Evolutionary conservation across 1,140 invertebrate species (phyloP), one percentile per base, ranked within the genome.

Genomic region (Atopsyche davidsoni): DNA sequence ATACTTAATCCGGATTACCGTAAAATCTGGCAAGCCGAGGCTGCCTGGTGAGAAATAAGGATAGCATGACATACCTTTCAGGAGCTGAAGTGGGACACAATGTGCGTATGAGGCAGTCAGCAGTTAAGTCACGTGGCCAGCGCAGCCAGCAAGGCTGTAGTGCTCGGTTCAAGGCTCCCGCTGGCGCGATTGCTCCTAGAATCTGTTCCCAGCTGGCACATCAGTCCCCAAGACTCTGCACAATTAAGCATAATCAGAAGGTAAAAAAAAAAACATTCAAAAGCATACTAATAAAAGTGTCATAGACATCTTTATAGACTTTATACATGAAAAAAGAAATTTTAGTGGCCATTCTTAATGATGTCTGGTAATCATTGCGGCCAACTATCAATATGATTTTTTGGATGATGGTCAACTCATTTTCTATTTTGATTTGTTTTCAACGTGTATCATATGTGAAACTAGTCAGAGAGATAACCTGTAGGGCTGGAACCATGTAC

Each of bases 401-500:
- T n/a, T n/a, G n/a, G n/a, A n/a, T n/a, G n/a, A n/a, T n/a, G n/a
- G n/a, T n/a, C n/a, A n/a, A n/a, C n/a, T n/a, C n/a, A n/a, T n/a
- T n/a, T n/a, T n/a, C n/a, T n/a, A n/a, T n/a, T n/a, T n/a, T n/a
- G n/a, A n/a, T n/a, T 28, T n/a, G n/a, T 28, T 7, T 28, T 28
- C 6, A n/a, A n/a, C n/a, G n/a, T n/a, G n/a, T n/a, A n/a, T n/a
- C n/a, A n/a, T n/a, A n/a, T n/a, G n/a, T n/a, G n/a, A n/a, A n/a
- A n/a, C n/a, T n/a, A n/a, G n/a, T n/a, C n/a, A n/a, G n/a, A n/a
- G n/a, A n/a, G n/a, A 10, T 46, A 11, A 58, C 55, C 55, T 6
- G 17, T 47, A 6, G 55, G 51, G 39, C 43, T 53, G 23, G 40
- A 60, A 10, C 68, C 63, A 6, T 93, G 91, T 71, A 92, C 92